These are phyloP conservation scores for Florisuga fusca DNA, from an alignment of 2,797 vertebrate genomes.

Conservation along the genomic window DNA sequence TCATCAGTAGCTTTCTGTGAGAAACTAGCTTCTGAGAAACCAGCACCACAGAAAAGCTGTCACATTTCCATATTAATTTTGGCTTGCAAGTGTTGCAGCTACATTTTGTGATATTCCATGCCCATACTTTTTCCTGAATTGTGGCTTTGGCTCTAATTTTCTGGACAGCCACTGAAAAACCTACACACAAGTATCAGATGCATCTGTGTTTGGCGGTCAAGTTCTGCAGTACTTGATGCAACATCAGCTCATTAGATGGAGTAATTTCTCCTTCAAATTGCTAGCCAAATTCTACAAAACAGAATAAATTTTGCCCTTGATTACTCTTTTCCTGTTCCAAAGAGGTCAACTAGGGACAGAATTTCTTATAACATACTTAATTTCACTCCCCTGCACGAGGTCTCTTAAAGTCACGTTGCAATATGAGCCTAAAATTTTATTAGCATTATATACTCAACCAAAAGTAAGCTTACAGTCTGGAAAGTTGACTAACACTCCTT, in stretches of 20 bases:
- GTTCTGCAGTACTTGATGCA: background rate
- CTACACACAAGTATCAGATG: background rate
- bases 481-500: background rate
- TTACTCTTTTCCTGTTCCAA: background rate
- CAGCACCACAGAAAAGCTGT: background rate
- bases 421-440: slow-evolving; percentile 16
- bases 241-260: background rate
- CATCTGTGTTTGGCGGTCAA: background rate
- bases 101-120: background rate
- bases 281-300: background rate
- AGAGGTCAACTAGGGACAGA: background rate
- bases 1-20: background rate
- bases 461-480: background rate
- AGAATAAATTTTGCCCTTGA: background rate
- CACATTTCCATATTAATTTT: background rate
- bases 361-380: slow-evolving; percentile 11
- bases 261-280: slow-evolving; percentile 7
- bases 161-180: background rate
- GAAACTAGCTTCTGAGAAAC: background rate
- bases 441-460: background rate
- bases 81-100: background rate
- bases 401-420: slow-evolving; percentile 1
- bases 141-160: background rate
- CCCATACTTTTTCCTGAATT: background rate
- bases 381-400: background rate